Evolutionary conservation across 2,797 vertebrate genomes (phyloP).

Genomic region (Hafferia zeledoni): DNA sequence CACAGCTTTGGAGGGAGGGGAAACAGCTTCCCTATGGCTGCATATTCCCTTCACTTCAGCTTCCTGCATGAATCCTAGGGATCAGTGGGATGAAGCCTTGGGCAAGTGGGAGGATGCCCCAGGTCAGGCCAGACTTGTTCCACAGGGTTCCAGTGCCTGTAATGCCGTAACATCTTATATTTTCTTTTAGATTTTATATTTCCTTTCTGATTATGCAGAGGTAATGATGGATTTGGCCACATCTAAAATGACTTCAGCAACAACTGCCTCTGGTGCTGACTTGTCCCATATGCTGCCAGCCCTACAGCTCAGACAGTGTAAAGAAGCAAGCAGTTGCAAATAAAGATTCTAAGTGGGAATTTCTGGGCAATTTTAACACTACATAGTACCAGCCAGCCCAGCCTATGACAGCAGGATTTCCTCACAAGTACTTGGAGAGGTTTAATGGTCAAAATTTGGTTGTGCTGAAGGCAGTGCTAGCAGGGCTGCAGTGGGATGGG

Average conservation of each 20-base stretch:
- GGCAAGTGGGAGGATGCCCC: not conserved
- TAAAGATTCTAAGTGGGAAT: not conserved
- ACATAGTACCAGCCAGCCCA: not conserved
- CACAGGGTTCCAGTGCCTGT: not conserved
- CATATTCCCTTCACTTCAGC: not conserved
- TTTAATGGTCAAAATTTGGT: not conserved
- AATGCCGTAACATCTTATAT: not conserved
- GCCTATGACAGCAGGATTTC: not conserved
- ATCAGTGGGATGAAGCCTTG: accelerated
- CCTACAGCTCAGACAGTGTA: not conserved
- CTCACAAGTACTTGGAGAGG: accelerated
- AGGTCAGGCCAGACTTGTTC: not conserved
- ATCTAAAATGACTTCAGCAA: not conserved
- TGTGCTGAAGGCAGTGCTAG: accelerated
- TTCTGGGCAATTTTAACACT: not conserved
- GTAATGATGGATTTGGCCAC: not conserved
- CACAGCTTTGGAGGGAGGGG: not conserved
- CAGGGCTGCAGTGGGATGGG: accelerated
- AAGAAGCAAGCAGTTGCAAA: not conserved
- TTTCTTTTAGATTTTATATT: not conserved
- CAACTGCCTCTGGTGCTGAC: not conserved
- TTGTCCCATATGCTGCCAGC: accelerated
- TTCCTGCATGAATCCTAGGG: not conserved
- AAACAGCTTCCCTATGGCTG: not conserved
- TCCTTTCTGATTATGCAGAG: not conserved